Evolutionary conservation across 2,888 invertebrate genomes (phyloP).

Genomic region (Saturnia pavonia): DNA sequence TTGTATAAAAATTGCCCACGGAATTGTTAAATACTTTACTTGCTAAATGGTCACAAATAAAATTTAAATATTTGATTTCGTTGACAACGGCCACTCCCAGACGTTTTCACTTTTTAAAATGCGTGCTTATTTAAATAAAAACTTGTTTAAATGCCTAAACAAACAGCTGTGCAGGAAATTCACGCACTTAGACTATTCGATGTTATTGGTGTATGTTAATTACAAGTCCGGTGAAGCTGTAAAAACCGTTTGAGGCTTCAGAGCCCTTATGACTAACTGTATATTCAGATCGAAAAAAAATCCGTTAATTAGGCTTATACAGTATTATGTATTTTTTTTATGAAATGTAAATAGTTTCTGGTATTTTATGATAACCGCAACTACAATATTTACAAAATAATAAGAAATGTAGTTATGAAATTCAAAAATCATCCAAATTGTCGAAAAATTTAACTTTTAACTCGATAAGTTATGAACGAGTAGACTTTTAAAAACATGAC

Average conservation of each 20-base stretch:
- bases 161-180: conserved; percentile 66
- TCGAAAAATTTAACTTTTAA: too few relatives aligned
- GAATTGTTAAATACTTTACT: background rate
- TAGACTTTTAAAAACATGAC: too few relatives aligned
- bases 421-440: too few relatives aligned
- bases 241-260: too few relatives aligned
- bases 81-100: conserved; percentile 11
- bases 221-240: too few relatives aligned
- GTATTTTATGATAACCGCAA: background rate
- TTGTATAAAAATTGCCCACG: conserved; percentile 16
- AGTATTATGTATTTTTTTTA: background rate
- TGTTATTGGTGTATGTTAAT: background rate
- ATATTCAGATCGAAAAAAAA: too few relatives aligned
- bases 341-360: background rate
- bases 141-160: conserved; percentile 48
- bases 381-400: too few relatives aligned
- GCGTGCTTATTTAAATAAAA: conserved; percentile 25
- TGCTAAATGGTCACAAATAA: background rate
- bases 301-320: too few relatives aligned
- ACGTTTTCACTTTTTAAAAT: conserved; percentile 32
- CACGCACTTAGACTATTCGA: conserved; percentile 45
- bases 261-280: too few relatives aligned
- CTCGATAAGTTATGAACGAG: too few relatives aligned
- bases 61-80: conserved; percentile 13
- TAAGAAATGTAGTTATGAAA: too few relatives aligned